Evolutionary conservation across 2,888 invertebrate species (phyloP).

Genomic region (Alcis repandata): DNA sequence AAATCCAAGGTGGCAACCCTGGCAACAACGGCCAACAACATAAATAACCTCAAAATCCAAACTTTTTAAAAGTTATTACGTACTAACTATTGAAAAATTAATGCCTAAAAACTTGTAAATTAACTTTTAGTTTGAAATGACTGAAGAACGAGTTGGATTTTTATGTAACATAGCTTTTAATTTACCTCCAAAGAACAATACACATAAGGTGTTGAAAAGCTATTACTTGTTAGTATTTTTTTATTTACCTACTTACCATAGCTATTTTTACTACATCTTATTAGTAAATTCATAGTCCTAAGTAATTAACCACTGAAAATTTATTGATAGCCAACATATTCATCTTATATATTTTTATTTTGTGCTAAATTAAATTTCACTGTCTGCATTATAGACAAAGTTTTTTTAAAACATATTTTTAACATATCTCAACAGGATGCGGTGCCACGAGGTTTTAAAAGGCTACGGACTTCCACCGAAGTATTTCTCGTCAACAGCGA

Average conservation of each 20-base stretch:
- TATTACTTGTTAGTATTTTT: constrained; percentile 71
- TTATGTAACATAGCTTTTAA: constrained; percentile 65
- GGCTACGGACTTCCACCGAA: constrained; percentile 70
- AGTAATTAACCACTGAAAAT: background rate
- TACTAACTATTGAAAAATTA: too few relatives aligned
- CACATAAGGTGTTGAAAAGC: constrained; percentile 65
- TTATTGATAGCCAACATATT: too few relatives aligned
- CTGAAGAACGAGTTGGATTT: constrained; percentile 68
- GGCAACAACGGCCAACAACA: too few relatives aligned
- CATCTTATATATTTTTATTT: too few relatives aligned
- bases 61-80: too few relatives aligned
- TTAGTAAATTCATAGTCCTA: too few relatives aligned
- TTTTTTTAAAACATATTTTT: background rate
- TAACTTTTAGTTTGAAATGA: constrained; percentile 59
- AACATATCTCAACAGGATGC: constrained; percentile 62
- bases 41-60: too few relatives aligned
- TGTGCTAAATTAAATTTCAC: background rate
- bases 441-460: constrained; percentile 67
- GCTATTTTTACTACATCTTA: too few relatives aligned
- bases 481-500: constrained; percentile 65
- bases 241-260: background rate
- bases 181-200: constrained; percentile 52
- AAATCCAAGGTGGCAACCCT: too few relatives aligned
- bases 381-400: background rate
- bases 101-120: background rate